Conservation (phyloP, 2,113 vertebrate species). For the Gila orcuttii region DNA sequence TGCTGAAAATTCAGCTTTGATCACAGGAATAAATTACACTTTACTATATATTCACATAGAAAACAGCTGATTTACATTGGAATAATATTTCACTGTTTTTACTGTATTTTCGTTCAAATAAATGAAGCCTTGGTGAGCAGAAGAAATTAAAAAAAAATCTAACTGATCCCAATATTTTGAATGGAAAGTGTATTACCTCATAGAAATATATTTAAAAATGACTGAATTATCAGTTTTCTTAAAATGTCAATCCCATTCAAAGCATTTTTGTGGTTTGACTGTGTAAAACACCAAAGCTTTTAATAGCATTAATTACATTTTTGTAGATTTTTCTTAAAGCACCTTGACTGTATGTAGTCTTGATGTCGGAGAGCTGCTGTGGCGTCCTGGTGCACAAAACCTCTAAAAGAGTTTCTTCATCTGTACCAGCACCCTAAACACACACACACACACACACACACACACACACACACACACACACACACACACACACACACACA, state of each 20-base stretch:
- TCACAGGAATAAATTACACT: no score
- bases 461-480: no score
- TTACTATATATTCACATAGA: no score
- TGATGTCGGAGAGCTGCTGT: constrained; percentile 72
- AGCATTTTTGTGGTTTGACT: not conserved
- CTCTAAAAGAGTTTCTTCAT: constrained; percentile 78
- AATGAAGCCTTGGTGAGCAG: not conserved
- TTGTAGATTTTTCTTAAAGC: not conserved
- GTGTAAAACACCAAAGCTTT: not conserved
- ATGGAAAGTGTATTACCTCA: no score
- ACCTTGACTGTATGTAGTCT: constrained; percentile 71
- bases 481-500: no score
- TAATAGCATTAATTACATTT: not conserved
- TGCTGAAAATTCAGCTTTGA: no score
- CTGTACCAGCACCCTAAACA: constrained; percentile 74
- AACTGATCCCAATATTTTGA: no score
- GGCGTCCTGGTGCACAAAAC: constrained; percentile 76
- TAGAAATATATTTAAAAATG: no score
- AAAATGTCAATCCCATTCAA: not conserved
- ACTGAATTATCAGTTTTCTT: not conserved
- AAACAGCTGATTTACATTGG: no score
- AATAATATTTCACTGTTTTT: no score
- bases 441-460: constrained; percentile 31
- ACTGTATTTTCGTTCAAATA: no score
- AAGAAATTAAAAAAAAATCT: no score